These are phyloP conservation scores for Mormyrops boulengeri DNA, from an alignment of 2,797 vertebrate genomes.

Conservation along the genomic window DNA sequence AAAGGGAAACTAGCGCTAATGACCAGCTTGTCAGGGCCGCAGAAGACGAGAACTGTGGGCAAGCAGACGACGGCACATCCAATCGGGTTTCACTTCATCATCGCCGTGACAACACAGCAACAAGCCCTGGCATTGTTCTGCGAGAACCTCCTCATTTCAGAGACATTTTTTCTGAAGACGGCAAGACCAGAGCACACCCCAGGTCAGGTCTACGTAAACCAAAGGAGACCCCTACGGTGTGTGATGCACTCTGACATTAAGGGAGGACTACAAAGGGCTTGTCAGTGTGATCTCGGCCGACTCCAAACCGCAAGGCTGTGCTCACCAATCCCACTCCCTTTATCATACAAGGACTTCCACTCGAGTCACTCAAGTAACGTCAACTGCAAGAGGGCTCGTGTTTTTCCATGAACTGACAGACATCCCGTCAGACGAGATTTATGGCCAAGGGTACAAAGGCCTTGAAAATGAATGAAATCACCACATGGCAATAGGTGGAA, in stretches of 20 bases:
- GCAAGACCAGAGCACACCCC: background rate
- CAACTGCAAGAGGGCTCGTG: background rate
- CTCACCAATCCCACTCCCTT: background rate
- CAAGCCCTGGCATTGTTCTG: background rate
- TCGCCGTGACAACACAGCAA: background rate
- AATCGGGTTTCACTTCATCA: background rate
- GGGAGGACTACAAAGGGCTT: background rate
- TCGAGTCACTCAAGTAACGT: constrained; percentile 9
- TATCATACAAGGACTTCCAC: background rate
- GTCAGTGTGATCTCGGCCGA: background rate
- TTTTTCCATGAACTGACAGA: background rate
- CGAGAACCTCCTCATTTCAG: background rate
- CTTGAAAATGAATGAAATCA: background rate
- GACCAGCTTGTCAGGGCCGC: background rate
- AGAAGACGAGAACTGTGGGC: background rate
- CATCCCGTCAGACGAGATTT: background rate
- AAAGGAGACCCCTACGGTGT: background rate
- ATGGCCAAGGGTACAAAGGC: background rate
- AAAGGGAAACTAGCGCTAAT: background rate
- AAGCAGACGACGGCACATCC: no score
- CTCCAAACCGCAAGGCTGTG: background rate
- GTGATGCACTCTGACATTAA: background rate
- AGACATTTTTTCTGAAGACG: background rate
- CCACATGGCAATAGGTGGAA: background rate
- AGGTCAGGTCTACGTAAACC: background rate